Evolutionary conservation across 1,140 invertebrate genomes (phyloP).

Genomic region (Papilio machaon): DNA sequence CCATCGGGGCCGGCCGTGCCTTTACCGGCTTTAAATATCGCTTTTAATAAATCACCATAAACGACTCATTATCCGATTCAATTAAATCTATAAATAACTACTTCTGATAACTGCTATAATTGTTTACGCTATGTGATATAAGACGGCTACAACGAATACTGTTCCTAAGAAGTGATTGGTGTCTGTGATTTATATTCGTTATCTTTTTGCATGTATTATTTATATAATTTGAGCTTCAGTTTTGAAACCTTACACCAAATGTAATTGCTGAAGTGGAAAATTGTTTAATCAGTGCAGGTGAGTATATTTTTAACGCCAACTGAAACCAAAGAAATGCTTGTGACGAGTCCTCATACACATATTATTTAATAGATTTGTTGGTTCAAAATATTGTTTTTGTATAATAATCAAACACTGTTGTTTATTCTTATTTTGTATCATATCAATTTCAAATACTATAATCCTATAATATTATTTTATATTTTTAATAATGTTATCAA

Average conservation of each 20-base stretch:
- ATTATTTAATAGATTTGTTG: background rate
- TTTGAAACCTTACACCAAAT: background rate
- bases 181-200: slow-evolving; percentile 58
- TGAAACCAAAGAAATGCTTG: slow-evolving; percentile 32
- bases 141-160: slow-evolving; percentile 41
- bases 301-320: background rate
- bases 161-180: slow-evolving; percentile 53
- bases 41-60: slow-evolving; percentile 62
- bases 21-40: slow-evolving; percentile 44
- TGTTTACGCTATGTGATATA: slow-evolving; percentile 2
- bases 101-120: slow-evolving; percentile 4
- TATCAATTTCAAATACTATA: too few relatives aligned
- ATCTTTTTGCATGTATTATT: background rate
- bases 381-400: background rate
- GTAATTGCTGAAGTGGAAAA: background rate
- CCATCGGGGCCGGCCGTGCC: slow-evolving; percentile 61
- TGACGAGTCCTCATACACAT: background rate
- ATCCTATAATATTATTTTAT: too few relatives aligned
- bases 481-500: too few relatives aligned
- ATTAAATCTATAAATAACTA: slow-evolving; percentile 22
- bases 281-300: slow-evolving; percentile 21
- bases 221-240: background rate
- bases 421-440: background rate
- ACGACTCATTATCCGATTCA: slow-evolving; percentile 48
- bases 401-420: background rate